phyloP scores from a whole-genome alignment of 1,140 invertebrate species.

The Zaprionus camerounensis region DNA sequence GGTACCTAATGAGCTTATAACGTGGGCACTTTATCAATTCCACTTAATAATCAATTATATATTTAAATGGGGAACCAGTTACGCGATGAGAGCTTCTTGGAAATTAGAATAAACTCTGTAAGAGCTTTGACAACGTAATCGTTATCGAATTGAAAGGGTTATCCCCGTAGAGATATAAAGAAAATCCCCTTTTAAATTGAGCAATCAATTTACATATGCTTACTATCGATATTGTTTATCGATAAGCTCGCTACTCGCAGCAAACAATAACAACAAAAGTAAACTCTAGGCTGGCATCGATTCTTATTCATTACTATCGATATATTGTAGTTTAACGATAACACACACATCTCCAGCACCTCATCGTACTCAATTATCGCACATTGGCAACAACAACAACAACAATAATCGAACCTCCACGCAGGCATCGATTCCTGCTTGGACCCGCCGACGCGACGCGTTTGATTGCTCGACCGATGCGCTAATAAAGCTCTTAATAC shows the following conservation, averaged over 20 bases:
- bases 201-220: neutral
- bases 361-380: too few species aligned
- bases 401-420: neutral
- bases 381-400: too few species aligned
- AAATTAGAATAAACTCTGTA: neutral
- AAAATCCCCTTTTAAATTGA: neutral
- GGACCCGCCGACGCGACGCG: slow-evolving; percentile 31
- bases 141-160: slow-evolving; percentile 1
- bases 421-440: slow-evolving; percentile 29
- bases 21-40: slow-evolving; percentile 12
- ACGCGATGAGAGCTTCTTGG: neutral
- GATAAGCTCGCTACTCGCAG: neutral
- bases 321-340: neutral
- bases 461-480: slow-evolving; percentile 51
- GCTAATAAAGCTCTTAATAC: slow-evolving; percentile 74
- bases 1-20: slow-evolving; percentile 42
- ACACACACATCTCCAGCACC: neutral
- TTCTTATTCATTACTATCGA: neutral
- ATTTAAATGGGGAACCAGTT: neutral
- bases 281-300: too few species aligned
- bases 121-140: neutral
- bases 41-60: slow-evolving; percentile 41
- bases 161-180: neutral
- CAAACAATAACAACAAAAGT: too few species aligned
- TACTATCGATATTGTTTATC: slow-evolving; percentile 13